A percentile compares a stretch with the other conserved stretches of the same genome.
These are phyloP conservation scores for Aphaenogaster ashmeadi DNA, from an alignment of 1,140 invertebrate species.

Conservation along the genomic window DNA sequence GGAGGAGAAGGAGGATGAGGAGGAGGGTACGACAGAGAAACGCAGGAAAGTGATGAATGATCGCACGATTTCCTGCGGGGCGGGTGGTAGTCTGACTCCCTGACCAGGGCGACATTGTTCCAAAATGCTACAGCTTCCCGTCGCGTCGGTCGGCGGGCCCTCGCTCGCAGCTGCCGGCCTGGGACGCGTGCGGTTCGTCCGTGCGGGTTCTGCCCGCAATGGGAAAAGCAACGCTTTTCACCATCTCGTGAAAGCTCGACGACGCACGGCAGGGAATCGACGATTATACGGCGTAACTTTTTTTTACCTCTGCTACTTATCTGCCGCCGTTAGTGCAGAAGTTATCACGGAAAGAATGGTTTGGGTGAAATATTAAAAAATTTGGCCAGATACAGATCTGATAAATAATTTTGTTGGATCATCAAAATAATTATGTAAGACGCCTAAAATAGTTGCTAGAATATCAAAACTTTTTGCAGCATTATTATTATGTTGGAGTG, in stretches of 20 bases:
- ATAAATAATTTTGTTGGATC: too few species aligned
- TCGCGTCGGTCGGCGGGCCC: constrained; percentile 23
- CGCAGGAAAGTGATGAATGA: constrained; percentile 64
- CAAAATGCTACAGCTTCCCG: constrained; percentile 68
- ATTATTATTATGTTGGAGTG: too few species aligned
- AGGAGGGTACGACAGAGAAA: constrained; percentile 7
- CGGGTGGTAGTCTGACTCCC: constrained; percentile 58
- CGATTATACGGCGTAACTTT: constrained; percentile 16
- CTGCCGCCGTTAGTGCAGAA: constrained; percentile 23
- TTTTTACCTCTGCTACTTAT: background rate
- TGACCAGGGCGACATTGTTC: constrained; percentile 70
- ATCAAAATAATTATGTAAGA: too few species aligned
- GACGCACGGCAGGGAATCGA: constrained; percentile 25
- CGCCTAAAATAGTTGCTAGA: too few species aligned
- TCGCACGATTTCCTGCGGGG: constrained; percentile 70
- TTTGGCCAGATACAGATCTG: too few species aligned
- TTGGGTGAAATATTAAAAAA: too few species aligned
- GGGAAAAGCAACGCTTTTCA: background rate
- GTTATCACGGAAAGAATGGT: too few species aligned
- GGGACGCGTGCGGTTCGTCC: constrained; percentile 51
- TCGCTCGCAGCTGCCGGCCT: constrained; percentile 62
- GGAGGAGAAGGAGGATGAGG: background rate
- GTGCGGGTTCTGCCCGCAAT: background rate
- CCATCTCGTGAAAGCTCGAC: constrained; percentile 27
- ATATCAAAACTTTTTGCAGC: too few species aligned